Base-by-base conservation (phyloP, 92 coral and sea anemone genomes). In the Ricordea florida region DNA sequence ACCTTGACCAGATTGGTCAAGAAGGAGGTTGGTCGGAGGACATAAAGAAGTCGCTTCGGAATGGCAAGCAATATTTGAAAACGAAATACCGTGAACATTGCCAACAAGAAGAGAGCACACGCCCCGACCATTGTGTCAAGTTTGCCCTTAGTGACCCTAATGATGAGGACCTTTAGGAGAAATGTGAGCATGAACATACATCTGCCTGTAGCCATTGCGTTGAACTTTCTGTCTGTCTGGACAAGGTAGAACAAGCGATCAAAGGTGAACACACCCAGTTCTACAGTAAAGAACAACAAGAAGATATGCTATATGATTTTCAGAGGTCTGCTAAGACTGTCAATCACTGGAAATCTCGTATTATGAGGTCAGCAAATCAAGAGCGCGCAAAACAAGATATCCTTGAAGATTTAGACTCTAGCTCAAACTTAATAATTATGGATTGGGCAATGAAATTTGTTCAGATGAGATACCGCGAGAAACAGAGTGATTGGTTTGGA, bases 111-210 rank as follows among this genome's bases (percentile, higher is more conserved):
- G 69, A 60, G 38, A 61, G 75, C 42, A 30, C 18, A 21, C 75
- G 88, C 34, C 67, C 35, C 14, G 88, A 82, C 46, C 88, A 82
- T 46, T 82, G 87, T 49, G 38, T 63, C 49, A n/a, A n/a, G n/a
- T n/a, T n/a, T n/a, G n/a, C n/a, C n/a, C n/a, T n/a, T n/a, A n/a
- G n/a, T n/a, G n/a, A n/a, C n/a, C n/a, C n/a, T n/a, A n/a, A n/a
- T n/a, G n/a, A n/a, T n/a, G n/a, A n/a, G n/a, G n/a, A n/a, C n/a
- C n/a, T n/a, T n/a, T n/a, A n/a, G n/a, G n/a, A n/a, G n/a, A n/a
- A n/a, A n/a, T n/a, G n/a, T n/a, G n/a, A n/a, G n/a, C n/a, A n/a
- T 31, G 30, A 43, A 45, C 82, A 75, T 38, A 18, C 42, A 14
- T 15, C 17, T 2, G 22, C 50, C 27, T 75, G 82, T 21, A n/a